Conservation (phyloP, 2,113 vertebrate species). For the Heloderma charlesbogerti region DNA sequence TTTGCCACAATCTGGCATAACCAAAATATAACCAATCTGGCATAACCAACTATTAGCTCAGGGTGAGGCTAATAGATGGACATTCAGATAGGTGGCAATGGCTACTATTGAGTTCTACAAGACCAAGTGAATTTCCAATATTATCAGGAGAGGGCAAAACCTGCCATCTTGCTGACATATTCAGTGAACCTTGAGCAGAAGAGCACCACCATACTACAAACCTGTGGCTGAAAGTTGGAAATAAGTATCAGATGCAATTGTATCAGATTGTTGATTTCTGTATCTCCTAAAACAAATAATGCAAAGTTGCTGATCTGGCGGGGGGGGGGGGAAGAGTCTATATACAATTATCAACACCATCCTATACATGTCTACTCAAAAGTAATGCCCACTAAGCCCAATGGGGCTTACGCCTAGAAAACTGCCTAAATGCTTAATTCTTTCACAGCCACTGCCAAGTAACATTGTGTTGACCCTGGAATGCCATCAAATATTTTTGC, state of each 20-base stretch:
- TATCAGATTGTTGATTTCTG: background rate
- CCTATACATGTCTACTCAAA: background rate
- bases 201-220: background rate
- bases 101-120: no score
- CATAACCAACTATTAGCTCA: background rate
- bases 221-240: background rate
- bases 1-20: background rate
- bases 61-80: no score
- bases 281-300: background rate
- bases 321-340: no score
- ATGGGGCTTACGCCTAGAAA: background rate
- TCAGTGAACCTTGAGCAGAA: background rate
- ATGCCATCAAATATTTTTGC: background rate
- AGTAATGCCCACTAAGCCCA: background rate
- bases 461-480: background rate
- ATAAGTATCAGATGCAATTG: background rate
- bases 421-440: background rate
- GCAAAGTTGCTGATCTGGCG: background rate
- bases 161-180: background rate
- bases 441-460: background rate
- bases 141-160: no score
- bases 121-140: background rate
- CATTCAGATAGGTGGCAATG: background rate
- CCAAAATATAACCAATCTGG: background rate
- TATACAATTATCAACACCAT: no score